Conservation (phyloP, 2,888 invertebrate genomes). For the Proisotoma minuta region DNA sequence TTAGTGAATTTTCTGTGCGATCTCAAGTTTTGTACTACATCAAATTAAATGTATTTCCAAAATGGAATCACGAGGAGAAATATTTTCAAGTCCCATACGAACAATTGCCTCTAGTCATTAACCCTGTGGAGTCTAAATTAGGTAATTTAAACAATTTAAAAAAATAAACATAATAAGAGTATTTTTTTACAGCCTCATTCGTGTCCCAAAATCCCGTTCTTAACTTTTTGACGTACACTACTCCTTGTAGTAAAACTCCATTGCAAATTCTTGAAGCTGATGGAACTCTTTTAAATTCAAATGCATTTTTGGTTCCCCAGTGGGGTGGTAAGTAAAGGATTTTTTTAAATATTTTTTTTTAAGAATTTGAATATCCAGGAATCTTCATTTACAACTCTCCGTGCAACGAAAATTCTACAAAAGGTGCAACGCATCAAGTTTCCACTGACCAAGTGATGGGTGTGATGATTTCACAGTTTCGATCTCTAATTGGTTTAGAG, state of each 20-base stretch:
- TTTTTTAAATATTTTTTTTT: no score
- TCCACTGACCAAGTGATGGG: slow-evolving; percentile 62
- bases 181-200: slow-evolving; percentile 60
- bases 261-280: slow-evolving; percentile 64
- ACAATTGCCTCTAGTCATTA: slow-evolving; percentile 74
- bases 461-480: slow-evolving; percentile 69
- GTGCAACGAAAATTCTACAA: slow-evolving; percentile 20
- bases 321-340: slow-evolving; percentile 39
- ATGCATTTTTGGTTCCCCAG: slow-evolving; percentile 46
- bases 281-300: slow-evolving; percentile 49
- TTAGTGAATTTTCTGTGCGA: slow-evolving; percentile 75
- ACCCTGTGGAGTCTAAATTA: slow-evolving; percentile 78
- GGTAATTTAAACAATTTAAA: slow-evolving; percentile 51
- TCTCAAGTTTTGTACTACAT: slow-evolving; percentile 84
- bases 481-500: slow-evolving; percentile 67
- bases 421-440: slow-evolving; percentile 18
- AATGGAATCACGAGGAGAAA: slow-evolving; percentile 53
- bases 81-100: slow-evolving; percentile 65
- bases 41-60: slow-evolving; percentile 69
- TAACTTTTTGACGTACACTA: slow-evolving; percentile 78
- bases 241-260: slow-evolving; percentile 68
- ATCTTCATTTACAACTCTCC: slow-evolving; percentile 46
- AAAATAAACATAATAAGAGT: not conserved
- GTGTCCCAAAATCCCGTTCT: slow-evolving; percentile 75
- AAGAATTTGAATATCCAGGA: slow-evolving; percentile 22